Conservation (phyloP, 2,888 invertebrate genomes). For the Leptopilina syphax region DNA sequence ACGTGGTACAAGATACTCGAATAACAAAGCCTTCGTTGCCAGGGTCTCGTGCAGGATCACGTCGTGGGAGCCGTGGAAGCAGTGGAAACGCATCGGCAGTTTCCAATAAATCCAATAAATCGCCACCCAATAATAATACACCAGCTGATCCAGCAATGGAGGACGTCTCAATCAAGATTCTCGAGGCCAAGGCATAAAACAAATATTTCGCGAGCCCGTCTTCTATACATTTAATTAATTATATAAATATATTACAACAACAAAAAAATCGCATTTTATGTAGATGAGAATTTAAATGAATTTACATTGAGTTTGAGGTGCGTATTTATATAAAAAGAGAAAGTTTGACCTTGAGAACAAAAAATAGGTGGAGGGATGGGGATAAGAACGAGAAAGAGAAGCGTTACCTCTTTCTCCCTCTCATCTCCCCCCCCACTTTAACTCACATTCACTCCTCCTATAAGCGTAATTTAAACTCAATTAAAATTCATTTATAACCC, state of each 20-base stretch:
- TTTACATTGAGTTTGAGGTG: too few species aligned
- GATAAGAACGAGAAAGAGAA: too few species aligned
- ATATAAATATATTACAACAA: background rate
- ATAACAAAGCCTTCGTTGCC: constrained; percentile 63
- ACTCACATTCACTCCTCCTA: too few species aligned
- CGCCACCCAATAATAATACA: constrained; percentile 67
- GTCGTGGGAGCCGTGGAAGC: constrained; percentile 86
- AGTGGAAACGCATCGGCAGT: constrained; percentile 86
- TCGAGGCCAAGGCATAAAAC: constrained; percentile 81
- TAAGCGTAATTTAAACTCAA: too few species aligned
- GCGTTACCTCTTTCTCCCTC: too few species aligned
- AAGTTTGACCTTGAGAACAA: too few species aligned
- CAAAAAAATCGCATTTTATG: background rate
- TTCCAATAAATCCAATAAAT: constrained; percentile 83
- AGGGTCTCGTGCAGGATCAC: constrained; percentile 79
- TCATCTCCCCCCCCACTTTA: too few species aligned
- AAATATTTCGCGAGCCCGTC: constrained; percentile 32
- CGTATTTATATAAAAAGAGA: too few species aligned
- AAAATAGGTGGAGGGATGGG: too few species aligned
- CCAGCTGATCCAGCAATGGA: constrained; percentile 74
- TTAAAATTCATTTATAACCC: too few species aligned
- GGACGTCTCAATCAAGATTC: constrained; percentile 87
- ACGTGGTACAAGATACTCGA: constrained; percentile 53
- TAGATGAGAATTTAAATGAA: background rate
- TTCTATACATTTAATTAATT: constrained; percentile 10